Percentiles rank a stretch among this genome's conserved stretches.
Conservation (phyloP, 2,797 vertebrate species). For the Acanthopagrus latus region DNA sequence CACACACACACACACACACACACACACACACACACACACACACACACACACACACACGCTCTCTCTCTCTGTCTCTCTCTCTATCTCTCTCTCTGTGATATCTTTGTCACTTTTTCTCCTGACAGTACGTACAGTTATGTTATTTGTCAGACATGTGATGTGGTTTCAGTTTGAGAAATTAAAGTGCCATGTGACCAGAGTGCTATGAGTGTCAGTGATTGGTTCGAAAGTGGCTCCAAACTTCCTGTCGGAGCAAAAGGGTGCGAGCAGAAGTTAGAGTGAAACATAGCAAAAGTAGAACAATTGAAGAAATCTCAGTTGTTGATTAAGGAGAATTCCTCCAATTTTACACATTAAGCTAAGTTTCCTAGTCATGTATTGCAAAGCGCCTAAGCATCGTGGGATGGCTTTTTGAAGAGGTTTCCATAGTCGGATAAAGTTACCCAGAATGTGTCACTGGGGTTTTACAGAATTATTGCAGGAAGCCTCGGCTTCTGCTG, state of each 20-base stretch:
- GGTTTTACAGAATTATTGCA: background rate
- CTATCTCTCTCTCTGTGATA: background rate
- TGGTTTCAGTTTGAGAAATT: slow-evolving; percentile 22
- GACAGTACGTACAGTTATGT: background rate
- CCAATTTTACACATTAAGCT: background rate
- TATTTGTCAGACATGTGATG: background rate
- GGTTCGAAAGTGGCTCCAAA: background rate
- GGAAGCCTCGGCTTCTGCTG: background rate
- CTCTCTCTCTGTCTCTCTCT: no score
- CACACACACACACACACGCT: no score
- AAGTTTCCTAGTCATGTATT: background rate
- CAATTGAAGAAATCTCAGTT: background rate
- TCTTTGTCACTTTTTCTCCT: background rate
- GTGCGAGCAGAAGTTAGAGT: background rate
- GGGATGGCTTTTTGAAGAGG: background rate
- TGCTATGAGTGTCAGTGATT: background rate
- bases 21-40: background rate
- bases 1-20: background rate
- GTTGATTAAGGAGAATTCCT: background rate
- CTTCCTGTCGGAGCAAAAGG: background rate
- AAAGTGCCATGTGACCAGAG: background rate
- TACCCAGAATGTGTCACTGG: background rate
- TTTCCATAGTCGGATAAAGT: slow-evolving; percentile 7
- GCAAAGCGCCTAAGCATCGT: background rate
- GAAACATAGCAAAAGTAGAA: background rate